Conservation (phyloP, 2,113 vertebrate species). For the Procavia capensis region DNA sequence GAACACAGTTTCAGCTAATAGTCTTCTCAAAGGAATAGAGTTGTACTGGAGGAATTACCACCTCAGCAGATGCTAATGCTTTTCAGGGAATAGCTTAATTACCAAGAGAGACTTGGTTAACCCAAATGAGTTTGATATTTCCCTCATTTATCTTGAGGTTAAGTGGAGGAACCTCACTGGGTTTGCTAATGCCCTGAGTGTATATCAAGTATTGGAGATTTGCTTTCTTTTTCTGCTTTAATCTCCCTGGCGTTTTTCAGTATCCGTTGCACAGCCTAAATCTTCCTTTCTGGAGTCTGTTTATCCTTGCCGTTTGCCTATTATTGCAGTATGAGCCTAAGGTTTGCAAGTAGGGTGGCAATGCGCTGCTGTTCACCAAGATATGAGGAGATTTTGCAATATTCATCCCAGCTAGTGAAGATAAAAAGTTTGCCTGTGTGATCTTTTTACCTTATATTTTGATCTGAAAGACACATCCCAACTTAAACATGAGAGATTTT, state of each 20-base stretch:
- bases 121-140: background rate
- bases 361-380: background rate
- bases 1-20: background rate
- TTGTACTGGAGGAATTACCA: background rate
- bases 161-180: background rate
- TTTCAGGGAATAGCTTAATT: background rate
- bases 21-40: background rate
- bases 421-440: conserved; percentile 14
- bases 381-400: background rate
- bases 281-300: background rate
- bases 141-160: background rate
- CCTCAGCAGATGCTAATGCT: background rate
- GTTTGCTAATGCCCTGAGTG: background rate
- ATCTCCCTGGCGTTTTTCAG: conserved; percentile 21
- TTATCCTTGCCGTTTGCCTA: background rate
- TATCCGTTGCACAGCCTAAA: background rate
- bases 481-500: conserved; percentile 79
- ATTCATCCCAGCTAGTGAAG: conserved; percentile 7
- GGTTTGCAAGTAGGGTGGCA: background rate
- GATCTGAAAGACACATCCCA: conserved; percentile 65
- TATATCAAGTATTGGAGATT: background rate
- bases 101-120: background rate
- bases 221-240: background rate
- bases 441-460: conserved; percentile 56
- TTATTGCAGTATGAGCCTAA: background rate